A percentile compares a stretch with the other conserved stretches of the same genome.
phyloP scores from a whole-genome alignment of 2,888 invertebrate species.

The Coelinius sp. region DNA sequence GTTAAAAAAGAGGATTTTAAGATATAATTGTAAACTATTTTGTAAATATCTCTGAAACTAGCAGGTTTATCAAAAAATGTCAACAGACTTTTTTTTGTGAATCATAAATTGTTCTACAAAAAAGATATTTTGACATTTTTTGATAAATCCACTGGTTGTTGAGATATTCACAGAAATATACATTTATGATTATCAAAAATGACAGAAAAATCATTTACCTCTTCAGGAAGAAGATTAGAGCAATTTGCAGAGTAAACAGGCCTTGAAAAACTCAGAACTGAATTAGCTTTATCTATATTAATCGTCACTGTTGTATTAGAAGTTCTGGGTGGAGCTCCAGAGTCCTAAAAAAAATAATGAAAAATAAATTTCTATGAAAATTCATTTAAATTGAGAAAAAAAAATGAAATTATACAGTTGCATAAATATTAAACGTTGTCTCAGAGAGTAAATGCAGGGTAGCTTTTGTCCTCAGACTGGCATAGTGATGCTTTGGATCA shows the following conservation, averaged over 20 bases:
- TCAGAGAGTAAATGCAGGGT: slow-evolving; percentile 42
- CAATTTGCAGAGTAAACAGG: slow-evolving; percentile 50
- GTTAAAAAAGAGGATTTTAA: no score
- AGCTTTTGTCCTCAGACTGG: slow-evolving; percentile 42
- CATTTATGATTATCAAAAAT: no score
- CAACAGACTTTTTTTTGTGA: no score
- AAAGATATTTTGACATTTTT: no score
- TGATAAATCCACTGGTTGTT: no score
- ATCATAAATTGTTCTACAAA: no score
- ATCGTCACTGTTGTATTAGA: slow-evolving; percentile 44
- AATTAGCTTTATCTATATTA: slow-evolving; percentile 44
- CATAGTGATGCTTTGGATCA: slow-evolving; percentile 45
- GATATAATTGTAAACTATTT: no score
- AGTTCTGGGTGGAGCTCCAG: slow-evolving; percentile 39
- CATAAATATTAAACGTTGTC: slow-evolving; percentile 45
- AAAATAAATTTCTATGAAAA: background rate
- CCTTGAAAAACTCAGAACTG: slow-evolving; percentile 44
- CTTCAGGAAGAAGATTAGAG: slow-evolving; percentile 37
- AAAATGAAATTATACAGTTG: slow-evolving; percentile 43
- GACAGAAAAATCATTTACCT: slow-evolving; percentile 40
- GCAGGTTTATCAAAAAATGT: no score
- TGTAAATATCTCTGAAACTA: no score
- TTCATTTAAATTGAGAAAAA: background rate
- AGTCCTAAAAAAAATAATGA: slow-evolving; percentile 46
- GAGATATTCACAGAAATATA: no score